Percentiles rank a stretch among this genome's conserved stretches.
Evolutionary conservation across 2,113 vertebrate species (phyloP).

Genomic region (Actenoides lindsayi): DNA sequence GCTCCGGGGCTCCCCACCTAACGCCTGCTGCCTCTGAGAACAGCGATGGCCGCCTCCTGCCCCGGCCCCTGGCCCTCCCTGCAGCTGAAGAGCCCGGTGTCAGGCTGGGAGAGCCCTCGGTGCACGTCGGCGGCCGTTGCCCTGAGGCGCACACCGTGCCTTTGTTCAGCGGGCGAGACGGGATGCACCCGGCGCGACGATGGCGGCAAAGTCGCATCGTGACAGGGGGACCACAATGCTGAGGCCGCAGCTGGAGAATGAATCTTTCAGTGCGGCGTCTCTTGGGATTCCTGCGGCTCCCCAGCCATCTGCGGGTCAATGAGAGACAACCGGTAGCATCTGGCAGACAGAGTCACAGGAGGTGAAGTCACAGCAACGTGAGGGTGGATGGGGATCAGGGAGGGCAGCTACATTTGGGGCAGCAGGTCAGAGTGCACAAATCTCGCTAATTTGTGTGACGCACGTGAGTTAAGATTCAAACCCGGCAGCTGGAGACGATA

Average conservation of each 20-base stretch:
- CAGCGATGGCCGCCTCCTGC: background rate
- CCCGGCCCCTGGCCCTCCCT: background rate
- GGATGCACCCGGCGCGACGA: accelerated
- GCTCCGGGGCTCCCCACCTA: background rate
- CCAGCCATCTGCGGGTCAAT: constrained; percentile 36
- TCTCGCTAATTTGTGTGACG: background rate
- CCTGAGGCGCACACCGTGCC: accelerated
- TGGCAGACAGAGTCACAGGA: background rate
- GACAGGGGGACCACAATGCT: background rate
- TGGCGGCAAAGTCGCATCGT: background rate
- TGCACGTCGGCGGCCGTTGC: background rate
- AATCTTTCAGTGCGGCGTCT: background rate
- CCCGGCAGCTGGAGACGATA: background rate
- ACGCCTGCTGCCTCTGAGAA: background rate
- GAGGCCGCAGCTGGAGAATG: constrained; percentile 8
- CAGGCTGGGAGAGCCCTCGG: background rate
- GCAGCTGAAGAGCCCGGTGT: accelerated
- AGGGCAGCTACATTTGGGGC: background rate
- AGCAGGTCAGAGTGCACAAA: background rate
- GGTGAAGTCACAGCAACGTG: background rate
- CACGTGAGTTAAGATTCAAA: background rate
- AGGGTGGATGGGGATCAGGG: background rate
- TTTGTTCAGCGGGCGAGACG: background rate
- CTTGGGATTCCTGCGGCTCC: background rate
- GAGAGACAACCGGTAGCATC: constrained; percentile 19